Evolutionary conservation across 2,797 vertebrate species (phyloP).

Genomic region (Morus bassanus): DNA sequence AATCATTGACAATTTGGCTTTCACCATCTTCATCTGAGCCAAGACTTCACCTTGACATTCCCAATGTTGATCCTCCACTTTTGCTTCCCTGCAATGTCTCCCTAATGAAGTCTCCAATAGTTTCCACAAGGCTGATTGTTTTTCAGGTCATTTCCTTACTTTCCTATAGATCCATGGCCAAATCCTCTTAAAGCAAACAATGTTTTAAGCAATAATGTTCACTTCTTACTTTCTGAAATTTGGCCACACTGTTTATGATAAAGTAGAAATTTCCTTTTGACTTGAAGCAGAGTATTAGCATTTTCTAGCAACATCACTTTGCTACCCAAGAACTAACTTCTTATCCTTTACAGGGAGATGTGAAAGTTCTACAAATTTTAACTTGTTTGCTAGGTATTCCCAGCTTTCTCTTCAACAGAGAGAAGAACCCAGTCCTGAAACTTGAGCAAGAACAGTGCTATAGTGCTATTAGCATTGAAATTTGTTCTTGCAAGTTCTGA

Average conservation of each 20-base stretch:
- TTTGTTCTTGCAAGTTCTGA: not conserved
- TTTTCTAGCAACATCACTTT: not conserved
- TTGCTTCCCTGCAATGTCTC: not conserved
- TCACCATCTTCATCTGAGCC: not conserved
- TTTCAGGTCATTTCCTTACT: slow-evolving; percentile 19
- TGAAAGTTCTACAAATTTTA: not conserved
- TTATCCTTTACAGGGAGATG: not conserved
- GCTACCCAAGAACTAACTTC: not conserved
- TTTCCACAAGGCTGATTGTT: slow-evolving; percentile 12
- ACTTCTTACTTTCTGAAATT: not conserved
- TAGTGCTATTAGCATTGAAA: not conserved
- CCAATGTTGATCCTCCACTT: not conserved
- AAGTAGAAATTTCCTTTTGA: not conserved
- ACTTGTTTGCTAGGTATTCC: not conserved
- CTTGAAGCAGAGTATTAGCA: not conserved
- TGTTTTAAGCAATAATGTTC: not conserved
- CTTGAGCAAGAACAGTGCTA: not conserved
- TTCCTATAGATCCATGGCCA: not conserved
- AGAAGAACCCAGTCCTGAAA: not conserved
- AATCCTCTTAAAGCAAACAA: slow-evolving; percentile 4
- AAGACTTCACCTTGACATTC: slow-evolving; percentile 1
- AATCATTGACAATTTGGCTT: not conserved
- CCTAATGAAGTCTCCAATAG: slow-evolving; percentile 2
- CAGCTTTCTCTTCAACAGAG: not conserved
- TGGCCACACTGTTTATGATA: not conserved